Evolutionary conservation across 2,888 invertebrate genomes (phyloP).

Genomic region (Drosophila monieri): DNA sequence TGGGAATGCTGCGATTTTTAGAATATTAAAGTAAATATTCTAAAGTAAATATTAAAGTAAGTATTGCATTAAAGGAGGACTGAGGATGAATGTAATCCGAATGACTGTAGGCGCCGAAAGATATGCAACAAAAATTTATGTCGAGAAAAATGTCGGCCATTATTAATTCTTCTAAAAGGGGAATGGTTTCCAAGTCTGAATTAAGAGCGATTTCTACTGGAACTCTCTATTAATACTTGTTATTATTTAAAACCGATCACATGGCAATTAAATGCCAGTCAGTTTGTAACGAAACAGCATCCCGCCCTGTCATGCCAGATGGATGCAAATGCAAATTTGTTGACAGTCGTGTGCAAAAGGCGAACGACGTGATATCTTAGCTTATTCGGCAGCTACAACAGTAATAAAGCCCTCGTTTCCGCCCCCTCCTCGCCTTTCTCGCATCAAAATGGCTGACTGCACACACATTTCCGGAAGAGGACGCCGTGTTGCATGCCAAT

Average conservation of each 20-base stretch:
- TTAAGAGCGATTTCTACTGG: too few relatives aligned
- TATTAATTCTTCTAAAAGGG: too few relatives aligned
- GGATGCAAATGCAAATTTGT: constrained; percentile 42
- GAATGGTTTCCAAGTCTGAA: too few relatives aligned
- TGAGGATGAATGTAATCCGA: too few relatives aligned
- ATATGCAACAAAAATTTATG: too few relatives aligned
- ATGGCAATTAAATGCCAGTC: constrained; percentile 4
- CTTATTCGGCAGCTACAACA: constrained; percentile 30
- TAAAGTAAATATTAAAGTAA: too few relatives aligned
- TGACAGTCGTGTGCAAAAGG: constrained; percentile 40
- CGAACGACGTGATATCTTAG: constrained; percentile 46
- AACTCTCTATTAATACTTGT: neutral
- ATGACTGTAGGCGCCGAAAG: too few relatives aligned
- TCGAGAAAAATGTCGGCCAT: too few relatives aligned
- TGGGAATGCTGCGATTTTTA: neutral
- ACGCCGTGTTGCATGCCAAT: constrained; percentile 75
- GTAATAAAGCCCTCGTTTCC: constrained; percentile 27
- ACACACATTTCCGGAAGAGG: constrained; percentile 51
- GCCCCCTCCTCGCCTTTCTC: constrained; percentile 5
- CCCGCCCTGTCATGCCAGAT: constrained; percentile 5
- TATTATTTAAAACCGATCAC: neutral
- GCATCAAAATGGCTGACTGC: constrained; percentile 62
- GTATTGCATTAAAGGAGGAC: neutral
- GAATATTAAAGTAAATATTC: neutral
- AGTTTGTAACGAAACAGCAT: constrained; percentile 7